Base-by-base conservation (phyloP, 2,888 invertebrate genomes). In the Petrophora chlorosata region DNA sequence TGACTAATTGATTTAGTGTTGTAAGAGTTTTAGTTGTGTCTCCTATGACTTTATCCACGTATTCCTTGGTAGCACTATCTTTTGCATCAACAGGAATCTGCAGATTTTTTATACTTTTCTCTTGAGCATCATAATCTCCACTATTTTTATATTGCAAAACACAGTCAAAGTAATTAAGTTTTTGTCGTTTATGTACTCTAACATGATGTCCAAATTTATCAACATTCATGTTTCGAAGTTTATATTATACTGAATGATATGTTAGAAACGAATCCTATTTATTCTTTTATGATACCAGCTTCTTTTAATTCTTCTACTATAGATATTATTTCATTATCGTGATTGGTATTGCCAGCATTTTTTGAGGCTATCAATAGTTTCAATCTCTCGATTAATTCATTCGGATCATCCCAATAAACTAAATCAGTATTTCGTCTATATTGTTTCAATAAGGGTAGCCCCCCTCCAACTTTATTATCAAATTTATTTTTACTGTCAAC, bases 331-430 rank as follows among this genome's bases (percentile, higher is more conserved):
- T 35, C 35, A 35, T 23, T 59, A 44, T 61, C 56, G 38, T 50
- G 58, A 29, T 32, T 45, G 12, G 30, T 59, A 43, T 63, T 64
- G 1, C 60, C 60, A 23, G 64, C 63, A 45, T 47, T 42, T 41
- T 28, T 50, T 15, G 59, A 62, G 15, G 62, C 58, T 0, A 62
- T 42, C 23, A 61, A 41, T 25, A 56, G 12, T 53, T 55, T 58
- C 8, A 65, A 34, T 26, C 59, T 43, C 14, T 63, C 59, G 28
- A 62, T 25, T 25, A 61, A 32, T 40, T 63, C 61, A 52, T 59
- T 65, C 0, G 57, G 61, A 44, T 62, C 51, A 42, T 59, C 53
- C 61, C 64, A 65, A 33, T 65, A 65, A 25, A 65, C 33, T 3
- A 45, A 60, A 47, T 61, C 59, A 54, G 53, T 53, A 14, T 35